Evolutionary conservation across 2,113 vertebrate genomes (phyloP), one percentile per base, ranked within the genome.

Genomic region (Columba livia): DNA sequence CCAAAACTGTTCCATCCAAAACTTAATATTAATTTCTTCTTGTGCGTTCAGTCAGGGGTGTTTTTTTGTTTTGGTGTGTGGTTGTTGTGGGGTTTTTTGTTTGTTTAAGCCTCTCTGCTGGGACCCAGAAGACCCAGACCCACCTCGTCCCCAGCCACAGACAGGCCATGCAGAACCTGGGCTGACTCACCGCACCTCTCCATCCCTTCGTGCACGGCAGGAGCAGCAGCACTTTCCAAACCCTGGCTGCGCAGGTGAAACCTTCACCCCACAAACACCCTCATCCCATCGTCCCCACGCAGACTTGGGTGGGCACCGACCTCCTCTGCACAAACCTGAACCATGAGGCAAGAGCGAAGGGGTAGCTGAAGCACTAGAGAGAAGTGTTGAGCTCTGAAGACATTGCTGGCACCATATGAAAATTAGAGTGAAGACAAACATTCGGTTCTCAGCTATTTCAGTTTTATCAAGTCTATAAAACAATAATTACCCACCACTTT

Each of bases 361-460:
- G 36, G 34, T 23, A 6, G 3, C 8, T n/a, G 69, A 23, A 81
- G 56, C 15, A 42, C 34, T 29, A 47, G 64, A 24, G 34, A 71
- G n/a, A 29, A 0, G 4, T 11, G 25, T 44, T 53, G 48, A n/a
- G 2, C 64, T 38, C 50, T 0, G 0, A 15, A 47, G 71, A 25
- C 2, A 0, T 38, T 1, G 1, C 34, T 1, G 0, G 34, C 15
- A 4, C 16, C 2, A 1, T 7, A 14, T 0, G 1, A 62, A 79
- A 83, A 81, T 70, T 4, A 8, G 38, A 50, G 34, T 75, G 69
- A 70, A 70, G 72, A 66, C 12, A 47, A 71, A 70, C 53, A n/a
- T 1, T 79, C 5, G 0, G 5, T 58, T 57, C 61, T 40, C 60
- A 26, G 53, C 69, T 92, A 50, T 74, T 86, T 87, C 1, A 5